Evolutionary conservation across 2,888 invertebrate genomes (phyloP), one percentile per base, ranked within the genome.

Genomic region (Torymus aiolomorphi): DNA sequence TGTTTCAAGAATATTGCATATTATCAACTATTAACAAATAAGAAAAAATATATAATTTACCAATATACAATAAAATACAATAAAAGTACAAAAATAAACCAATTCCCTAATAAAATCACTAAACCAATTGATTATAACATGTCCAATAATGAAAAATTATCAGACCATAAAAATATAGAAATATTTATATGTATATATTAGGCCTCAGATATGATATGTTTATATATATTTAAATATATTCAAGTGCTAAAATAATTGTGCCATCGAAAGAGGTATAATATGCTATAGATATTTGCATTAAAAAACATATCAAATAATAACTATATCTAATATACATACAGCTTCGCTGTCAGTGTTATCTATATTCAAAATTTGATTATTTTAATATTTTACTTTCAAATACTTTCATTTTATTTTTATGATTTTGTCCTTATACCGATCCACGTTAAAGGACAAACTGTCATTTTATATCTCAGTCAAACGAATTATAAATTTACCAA

Each of bases 331-430:
- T 16, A 76, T 31, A 49, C 49, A 72, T 73, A 56, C 14, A 24
- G 13, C 52, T 70, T 20, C 12, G 18, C n/a, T 57, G 10, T 71
- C 14, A 78, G 42, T 49, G 54, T 75, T 63, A 77, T 74, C 70
- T 69, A 78, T 61, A 62, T 66, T 66, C 31, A 56, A 42, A 72
- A 24, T n/a, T 65, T 59, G 57, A 24, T 52, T 31, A 31, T 31
- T 24, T 31, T 31, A 31, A 31, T 31, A 31, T 31, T 71, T 78
- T 62, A 78, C 75, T 78, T 75, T 81, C 71, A 57, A 54, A 76
- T 81, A 78, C 72, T 81, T 75, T 81, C 78, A 71, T 16, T 73
- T 74, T 13, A 10, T 62, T 78, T 61, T 31, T 18, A 8, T 57
- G 57, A 49, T 57, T 63, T 57, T 49, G 62, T 56, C n/a, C 56